Evolutionary conservation across 2,888 invertebrate species (phyloP), one percentile per base, ranked within the genome.

Genomic region (Lasioglossum figueresi): DNA sequence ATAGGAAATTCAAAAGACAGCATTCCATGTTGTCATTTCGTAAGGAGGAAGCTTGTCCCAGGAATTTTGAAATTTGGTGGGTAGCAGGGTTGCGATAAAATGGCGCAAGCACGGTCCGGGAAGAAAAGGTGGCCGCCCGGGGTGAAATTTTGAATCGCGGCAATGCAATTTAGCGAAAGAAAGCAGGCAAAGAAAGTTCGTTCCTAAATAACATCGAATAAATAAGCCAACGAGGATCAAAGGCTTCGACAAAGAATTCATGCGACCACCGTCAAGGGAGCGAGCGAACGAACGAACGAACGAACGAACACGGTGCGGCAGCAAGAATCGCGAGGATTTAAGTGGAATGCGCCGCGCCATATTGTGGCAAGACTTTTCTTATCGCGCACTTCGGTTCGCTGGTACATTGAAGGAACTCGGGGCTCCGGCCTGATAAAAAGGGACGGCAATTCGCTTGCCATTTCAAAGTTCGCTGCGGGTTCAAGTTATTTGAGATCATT

Each of bases 361-460:
- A 89, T 85, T 84, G 85, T 76, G 75, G 82, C 76, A 37, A 82
- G 85, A 87, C 82, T 83, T 82, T 88, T 90, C 89, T 90, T 90
- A 90, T 90, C 89, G 86, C 75, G 82, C 76, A 80, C 74, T 86
- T 83, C 81, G 83, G 80, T 76, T 74, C 81, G 71, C 68, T 85
- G 81, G 82, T 71, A 79, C 82, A 84, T 85, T 73, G 83, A 84
- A 76, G 82, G 73, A 84, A 83, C 84, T 75, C 81, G 59, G n/a
- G 40, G n/a, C 40, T 31, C 80, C n/a, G 68, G 84, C 40, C 88
- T 80, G 88, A 90, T 89, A 90, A 90, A 90, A 89, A 88, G 82
- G 84, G 80, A 70, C 76, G 71, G 83, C 83, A 80, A 85, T 90
- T 87, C 85, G 83, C 88, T 89, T 85, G 90, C 87, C 88, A 74